Percentiles rank a stretch among this genome's conserved stretches.
These are phyloP conservation scores for Lontra canadensis DNA, from an alignment of 2,113 vertebrate genomes.

Conservation along the genomic window DNA sequence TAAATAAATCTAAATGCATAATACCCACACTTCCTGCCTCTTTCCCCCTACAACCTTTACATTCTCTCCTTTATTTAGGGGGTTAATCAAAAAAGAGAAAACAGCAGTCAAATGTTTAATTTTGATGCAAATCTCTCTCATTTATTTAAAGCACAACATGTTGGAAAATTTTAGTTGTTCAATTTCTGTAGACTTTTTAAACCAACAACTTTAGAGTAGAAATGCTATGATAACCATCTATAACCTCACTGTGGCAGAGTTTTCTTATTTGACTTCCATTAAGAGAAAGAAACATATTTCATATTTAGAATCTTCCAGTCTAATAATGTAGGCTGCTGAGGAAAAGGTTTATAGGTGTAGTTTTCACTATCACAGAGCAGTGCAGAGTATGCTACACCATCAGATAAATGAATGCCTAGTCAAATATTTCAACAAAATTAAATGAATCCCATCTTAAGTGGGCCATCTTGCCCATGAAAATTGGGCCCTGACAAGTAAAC, in stretches of 20 bases:
- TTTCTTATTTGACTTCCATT: constrained; percentile 33
- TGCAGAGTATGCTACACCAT: neutral
- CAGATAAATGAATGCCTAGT: constrained; percentile 29
- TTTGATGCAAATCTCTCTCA: constrained; percentile 2
- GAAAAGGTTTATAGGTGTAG: constrained; percentile 19
- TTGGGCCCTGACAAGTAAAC: neutral
- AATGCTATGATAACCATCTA: constrained; percentile 11
- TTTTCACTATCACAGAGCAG: constrained; percentile 41
- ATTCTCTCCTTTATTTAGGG: neutral
- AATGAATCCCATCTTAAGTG: constrained; percentile 23
- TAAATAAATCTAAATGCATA: neutral
- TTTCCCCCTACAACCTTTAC: neutral
- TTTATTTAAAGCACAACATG: constrained; percentile 6
- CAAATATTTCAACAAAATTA: constrained; percentile 56
- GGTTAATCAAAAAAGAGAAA: neutral
- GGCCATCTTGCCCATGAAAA: neutral
- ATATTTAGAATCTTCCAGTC: constrained; percentile 40
- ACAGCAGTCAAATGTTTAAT: neutral
- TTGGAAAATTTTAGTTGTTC: constrained; percentile 1
- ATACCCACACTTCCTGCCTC: neutral
- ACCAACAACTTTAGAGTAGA: neutral
- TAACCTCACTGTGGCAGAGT: neutral
- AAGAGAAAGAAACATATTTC: constrained; percentile 51
- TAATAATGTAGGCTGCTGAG: constrained; percentile 32
- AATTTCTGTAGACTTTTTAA: constrained; percentile 33